These are phyloP conservation scores for Xylocopa sonorina DNA, from an alignment of 1,140 invertebrate genomes.

Conservation along the genomic window DNA sequence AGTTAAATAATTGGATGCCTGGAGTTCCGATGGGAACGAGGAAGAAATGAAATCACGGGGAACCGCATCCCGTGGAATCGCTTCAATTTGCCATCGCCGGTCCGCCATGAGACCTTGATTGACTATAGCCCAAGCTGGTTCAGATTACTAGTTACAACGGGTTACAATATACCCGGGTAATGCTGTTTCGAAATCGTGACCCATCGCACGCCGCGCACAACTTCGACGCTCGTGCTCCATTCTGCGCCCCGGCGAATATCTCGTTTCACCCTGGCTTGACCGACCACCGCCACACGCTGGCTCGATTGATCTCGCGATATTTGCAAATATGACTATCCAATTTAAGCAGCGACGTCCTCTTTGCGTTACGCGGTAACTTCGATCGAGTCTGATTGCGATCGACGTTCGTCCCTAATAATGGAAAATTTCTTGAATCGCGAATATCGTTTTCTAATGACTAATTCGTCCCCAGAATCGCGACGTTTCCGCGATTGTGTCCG, in stretches of 20 bases:
- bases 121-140: conserved; percentile 33
- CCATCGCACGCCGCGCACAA: conserved; percentile 8
- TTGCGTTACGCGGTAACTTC: neutral
- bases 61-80: conserved; percentile 17
- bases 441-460: no score
- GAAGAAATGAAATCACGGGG: conserved; percentile 36
- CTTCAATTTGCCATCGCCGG: conserved; percentile 24
- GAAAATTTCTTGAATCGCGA: no score
- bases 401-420: no score
- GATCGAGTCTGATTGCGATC: no score
- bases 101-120: conserved; percentile 34
- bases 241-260: conserved; percentile 23
- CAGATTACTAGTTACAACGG: conserved; percentile 42
- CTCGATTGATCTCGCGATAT: conserved; percentile 27
- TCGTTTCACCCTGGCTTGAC: neutral
- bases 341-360: neutral
- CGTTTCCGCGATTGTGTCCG: neutral
- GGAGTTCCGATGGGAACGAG: neutral
- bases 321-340: conserved; percentile 21
- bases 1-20: conserved; percentile 2
- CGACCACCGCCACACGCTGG: conserved; percentile 12
- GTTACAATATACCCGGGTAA: conserved; percentile 32
- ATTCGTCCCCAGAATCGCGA: no score
- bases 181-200: conserved; percentile 45
- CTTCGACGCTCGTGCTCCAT: conserved; percentile 29